Evolutionary conservation across 2,797 vertebrate genomes (phyloP), one percentile per base, ranked within the genome.

Genomic region (Danio choprae): DNA sequence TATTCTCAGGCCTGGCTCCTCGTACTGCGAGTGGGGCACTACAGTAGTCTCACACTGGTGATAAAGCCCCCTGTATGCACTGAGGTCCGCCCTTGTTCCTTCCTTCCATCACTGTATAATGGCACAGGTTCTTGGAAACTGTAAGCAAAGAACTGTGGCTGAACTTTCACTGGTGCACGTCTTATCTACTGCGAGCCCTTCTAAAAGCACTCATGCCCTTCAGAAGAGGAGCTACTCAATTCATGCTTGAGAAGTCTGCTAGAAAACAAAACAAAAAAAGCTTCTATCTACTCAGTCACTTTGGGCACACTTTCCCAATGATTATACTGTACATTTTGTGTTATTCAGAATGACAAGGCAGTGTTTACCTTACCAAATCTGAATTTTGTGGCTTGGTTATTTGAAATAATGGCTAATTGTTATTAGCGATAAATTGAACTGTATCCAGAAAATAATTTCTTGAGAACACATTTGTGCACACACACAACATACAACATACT

Each of bases 1-100:
- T 84, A 87, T 88, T 81, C 88, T 91, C 88, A 90, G 89, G 90
- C 86, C 86, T 84, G 89, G 89, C 88, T 90, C 84, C 87, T 76
- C 53, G 56, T 69, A 51, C 40, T 29, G 46, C 5, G 15, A n/a
- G 20, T 69, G 55, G 44, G 55, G 40, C 29, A 46, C 46, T 76
- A 68, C 51, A 46, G 56, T 74, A 55, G 29, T 69, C 50, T 12
- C 71, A 74, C 29, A 48, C 10, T 62, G 36, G 22, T 41, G 55
- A 50, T 13, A 63, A 75, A 79, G n/a, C 38, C 65, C 60, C 69
- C 40, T 41, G 48, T 69, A 48, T 44, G 53, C 41, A 46, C 18
- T 38, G 40, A 51, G 44, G 51, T 20, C 10, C 18, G 4, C 10
- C 5, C 77, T 59, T 43, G 68, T 82, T 60, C 50, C 44, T 62